A percentile compares a stretch with the other conserved stretches of the same genome.
Evolutionary conservation across 2,797 vertebrate genomes (phyloP).

Genomic region (Sciurus carolinensis): DNA sequence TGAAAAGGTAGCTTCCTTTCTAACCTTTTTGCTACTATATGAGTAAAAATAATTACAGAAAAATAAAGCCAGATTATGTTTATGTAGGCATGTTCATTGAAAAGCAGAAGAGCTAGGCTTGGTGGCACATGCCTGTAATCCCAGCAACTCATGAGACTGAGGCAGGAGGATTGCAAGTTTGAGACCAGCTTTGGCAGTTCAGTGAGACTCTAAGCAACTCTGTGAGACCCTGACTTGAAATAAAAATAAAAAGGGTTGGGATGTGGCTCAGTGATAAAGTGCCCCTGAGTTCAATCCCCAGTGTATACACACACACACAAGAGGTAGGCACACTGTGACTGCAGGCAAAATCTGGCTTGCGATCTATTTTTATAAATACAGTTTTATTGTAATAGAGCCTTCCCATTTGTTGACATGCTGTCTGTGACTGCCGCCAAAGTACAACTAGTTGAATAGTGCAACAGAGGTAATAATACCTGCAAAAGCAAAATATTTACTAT

Average conservation of each 20-base stretch:
- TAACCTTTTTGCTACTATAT: neutral
- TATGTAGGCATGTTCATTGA: slow-evolving; percentile 43
- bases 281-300: too few species aligned
- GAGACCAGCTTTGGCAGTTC: too few species aligned
- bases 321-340: neutral
- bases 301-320: too few species aligned
- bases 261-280: too few species aligned
- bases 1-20: slow-evolving; percentile 9
- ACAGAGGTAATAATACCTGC: neutral
- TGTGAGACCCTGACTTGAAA: too few species aligned
- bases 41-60: slow-evolving; percentile 20
- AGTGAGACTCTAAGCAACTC: too few species aligned
- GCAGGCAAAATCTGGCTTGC: neutral
- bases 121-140: too few species aligned
- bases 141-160: too few species aligned
- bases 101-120: neutral
- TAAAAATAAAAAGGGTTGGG: too few species aligned
- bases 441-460: neutral
- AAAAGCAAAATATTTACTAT: neutral
- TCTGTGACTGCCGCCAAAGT: neutral
- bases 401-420: neutral
- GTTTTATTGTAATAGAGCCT: neutral
- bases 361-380: slow-evolving; percentile 21
- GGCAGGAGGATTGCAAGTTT: too few species aligned
- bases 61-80: neutral